phyloP scores from a whole-genome alignment of 2,797 vertebrate species.

The Coendou prehensilis region DNA sequence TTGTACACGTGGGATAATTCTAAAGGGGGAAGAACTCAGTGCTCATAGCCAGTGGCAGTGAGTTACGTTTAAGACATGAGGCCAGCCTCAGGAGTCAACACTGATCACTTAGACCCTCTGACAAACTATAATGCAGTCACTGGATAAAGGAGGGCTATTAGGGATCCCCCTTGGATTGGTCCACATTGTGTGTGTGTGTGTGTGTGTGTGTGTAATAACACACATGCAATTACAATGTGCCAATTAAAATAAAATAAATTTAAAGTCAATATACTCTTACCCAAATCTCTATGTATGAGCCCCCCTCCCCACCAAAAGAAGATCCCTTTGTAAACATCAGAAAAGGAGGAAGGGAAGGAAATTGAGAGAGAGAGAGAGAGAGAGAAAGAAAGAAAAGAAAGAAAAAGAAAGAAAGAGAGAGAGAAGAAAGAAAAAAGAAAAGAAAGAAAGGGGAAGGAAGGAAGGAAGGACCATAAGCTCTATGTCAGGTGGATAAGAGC shows the following conservation, averaged over 20 bases:
- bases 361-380: no score
- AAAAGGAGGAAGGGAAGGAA: not conserved
- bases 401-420: no score
- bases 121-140: not conserved
- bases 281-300: not conserved
- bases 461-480: not conserved
- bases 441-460: not conserved
- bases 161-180: not conserved
- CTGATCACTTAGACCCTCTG: not conserved
- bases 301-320: not conserved
- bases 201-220: not conserved
- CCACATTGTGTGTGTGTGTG: not conserved
- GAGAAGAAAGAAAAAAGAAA: no score
- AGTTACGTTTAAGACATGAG: not conserved
- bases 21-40: not conserved
- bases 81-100: no score
- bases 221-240: not conserved
- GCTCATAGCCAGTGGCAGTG: rapidly evolving
- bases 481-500: rapidly evolving
- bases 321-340: not conserved
- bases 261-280: not conserved
- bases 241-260: not conserved
- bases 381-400: no score
- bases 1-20: not conserved
- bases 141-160: not conserved